Base-by-base conservation (phyloP, 2,888 invertebrate species). In the Lithophane semibrunnea region DNA sequence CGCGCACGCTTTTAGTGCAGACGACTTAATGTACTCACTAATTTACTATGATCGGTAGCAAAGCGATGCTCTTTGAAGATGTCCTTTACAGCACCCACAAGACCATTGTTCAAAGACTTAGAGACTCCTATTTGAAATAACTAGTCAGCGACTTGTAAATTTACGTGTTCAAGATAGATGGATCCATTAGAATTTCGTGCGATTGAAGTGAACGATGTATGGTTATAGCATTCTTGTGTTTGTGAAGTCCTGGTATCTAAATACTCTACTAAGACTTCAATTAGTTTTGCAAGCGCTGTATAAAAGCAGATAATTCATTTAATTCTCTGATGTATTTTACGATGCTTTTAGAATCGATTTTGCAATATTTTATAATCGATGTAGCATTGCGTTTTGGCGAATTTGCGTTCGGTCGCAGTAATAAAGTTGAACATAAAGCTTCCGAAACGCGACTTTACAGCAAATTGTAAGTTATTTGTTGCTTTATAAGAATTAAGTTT, bases 31-130 rank as follows among this genome's bases (percentile, higher is more conserved):
- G 92, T 86, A 83, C 81, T 82, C 77, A 83, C 87, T 92, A 92
- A 94, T 92, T 93, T 89, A 92, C 88, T 84, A 85, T 88, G 91
- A 92, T 86, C 83, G 84, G 71, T 58, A 58, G 61, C 74, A 73
- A 75, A 77, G 61, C 44, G 70, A 65, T 76, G 8, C 44, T 64
- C 90, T 92, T 91, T 92, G 91, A 92, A 85, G 87, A 68, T 75
- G 65, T 66, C 75, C 68, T 77, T 88, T 88, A 86, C 84, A 87
- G 73, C 58, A 74, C 49, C 64, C 68, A 29, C n/a, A 37, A 47
- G 66, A n/a, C 67, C 54, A 88, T 85, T 85, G 86, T 88, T 80
- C 79, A 87, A 83, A 86, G 82, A 88, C 80, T 78, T 80, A 82
- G 60, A 56, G 71, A 88, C 80, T 84, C 29, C 49, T 47, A 71